Base-by-base conservation (phyloP, 2,113 vertebrate genomes). In the Erinaceus europaeus region DNA sequence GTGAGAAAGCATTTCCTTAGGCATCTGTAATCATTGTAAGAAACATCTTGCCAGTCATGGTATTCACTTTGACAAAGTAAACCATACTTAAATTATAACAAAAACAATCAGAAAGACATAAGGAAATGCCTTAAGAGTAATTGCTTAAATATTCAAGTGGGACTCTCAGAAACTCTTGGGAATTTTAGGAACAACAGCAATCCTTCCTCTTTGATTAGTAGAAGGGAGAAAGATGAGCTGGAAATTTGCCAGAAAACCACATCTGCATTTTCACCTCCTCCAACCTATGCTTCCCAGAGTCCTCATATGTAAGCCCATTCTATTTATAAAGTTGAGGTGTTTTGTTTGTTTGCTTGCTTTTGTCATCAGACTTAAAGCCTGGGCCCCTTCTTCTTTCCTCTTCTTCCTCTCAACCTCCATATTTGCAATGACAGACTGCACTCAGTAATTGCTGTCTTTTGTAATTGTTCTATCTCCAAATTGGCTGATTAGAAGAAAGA, bases 401-500 rank as follows among this genome's bases (percentile, higher is more conserved):
- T 84, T 86, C 46, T 52, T 86, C 32, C 44, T 65, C 52, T 72
- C 84, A 25, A 20, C 36, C 74, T 67, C 73, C 84, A 34, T 90
- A 74, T 89, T 90, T n/a, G 15, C 74, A 48, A 65, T 44, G 87
- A 95, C 90, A 96, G 92, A 84, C 94, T 92, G 92, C 71, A 38
- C 84, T 76, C 59, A 3, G 38, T 95, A 94, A 93, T 90, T 94
- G 91, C 89, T 84, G 72, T 89, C 91, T 89, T 94, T 89, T 89
- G 84, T 85, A 92, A 95, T 92, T 94, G 94, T 94, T 92, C 84
- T 90, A 36, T 72, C 84, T 95, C 93, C 89, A 94, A 94, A 94
- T 64, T 92, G 94, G 94, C 95, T 94, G 92, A 91, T 89, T 86
- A 89, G 61, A 84, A 65, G 71, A 87, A 92, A 95, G 92, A 78